Percentiles rank a stretch among this genome's conserved stretches.
phyloP scores from a whole-genome alignment of 2,797 vertebrate genomes.

The Eurystomus glaucurus region DNA sequence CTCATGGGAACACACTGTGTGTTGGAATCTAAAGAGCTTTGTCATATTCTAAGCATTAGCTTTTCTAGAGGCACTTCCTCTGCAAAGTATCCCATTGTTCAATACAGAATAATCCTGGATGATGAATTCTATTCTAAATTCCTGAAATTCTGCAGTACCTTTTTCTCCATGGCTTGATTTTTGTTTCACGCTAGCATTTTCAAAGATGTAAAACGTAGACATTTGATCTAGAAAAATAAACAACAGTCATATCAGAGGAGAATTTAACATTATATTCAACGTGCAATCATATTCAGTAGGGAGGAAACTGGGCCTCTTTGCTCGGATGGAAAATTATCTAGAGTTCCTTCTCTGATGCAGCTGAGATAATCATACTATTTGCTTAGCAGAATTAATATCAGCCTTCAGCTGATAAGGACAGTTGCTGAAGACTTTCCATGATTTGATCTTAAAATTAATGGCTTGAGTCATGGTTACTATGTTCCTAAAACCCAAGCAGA shows the following conservation, averaged over 20 bases:
- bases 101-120: neutral
- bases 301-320: neutral
- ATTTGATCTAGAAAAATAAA: conserved; percentile 37
- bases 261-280: neutral
- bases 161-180: neutral
- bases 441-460: neutral
- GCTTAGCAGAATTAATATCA: neutral
- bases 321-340: neutral
- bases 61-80: neutral
- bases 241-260: neutral
- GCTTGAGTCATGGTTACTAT: neutral
- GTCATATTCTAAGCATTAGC: neutral
- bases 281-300: neutral
- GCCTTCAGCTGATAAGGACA: neutral
- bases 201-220: neutral
- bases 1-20: neutral
- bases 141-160: neutral
- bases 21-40: neutral
- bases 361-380: neutral
- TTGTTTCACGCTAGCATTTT: neutral
- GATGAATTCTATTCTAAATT: neutral
- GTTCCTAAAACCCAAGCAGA: neutral
- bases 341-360: neutral
- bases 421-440: neutral
- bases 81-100: neutral